phyloP scores from a whole-genome alignment of 2,888 invertebrate species.

The Siphlonurus alternatus region DNA sequence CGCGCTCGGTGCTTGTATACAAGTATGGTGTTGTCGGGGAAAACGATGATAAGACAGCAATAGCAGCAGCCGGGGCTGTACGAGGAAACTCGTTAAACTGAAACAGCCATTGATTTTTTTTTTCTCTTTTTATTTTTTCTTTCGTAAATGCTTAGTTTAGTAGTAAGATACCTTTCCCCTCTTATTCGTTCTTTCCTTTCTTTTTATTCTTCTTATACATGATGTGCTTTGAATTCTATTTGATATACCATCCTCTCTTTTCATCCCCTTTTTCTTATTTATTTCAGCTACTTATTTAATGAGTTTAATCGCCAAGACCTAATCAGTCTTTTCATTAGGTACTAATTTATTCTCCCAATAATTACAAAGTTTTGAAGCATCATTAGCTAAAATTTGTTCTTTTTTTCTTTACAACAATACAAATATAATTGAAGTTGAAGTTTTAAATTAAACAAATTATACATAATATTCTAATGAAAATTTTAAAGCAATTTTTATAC shows the following conservation, averaged over 20 bases:
- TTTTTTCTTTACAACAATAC: no score
- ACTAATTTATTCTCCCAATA: not conserved
- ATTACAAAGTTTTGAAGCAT: no score
- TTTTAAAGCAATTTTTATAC: no score
- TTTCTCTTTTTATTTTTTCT: not conserved
- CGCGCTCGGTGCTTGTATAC: no score
- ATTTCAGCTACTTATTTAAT: not conserved
- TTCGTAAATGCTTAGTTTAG: not conserved
- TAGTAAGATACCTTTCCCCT: not conserved
- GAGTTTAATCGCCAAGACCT: not conserved
- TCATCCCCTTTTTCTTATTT: not conserved
- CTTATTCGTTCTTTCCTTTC: not conserved
- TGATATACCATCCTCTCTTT: not conserved
- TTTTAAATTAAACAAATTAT: no score
- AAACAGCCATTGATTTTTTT: not conserved
- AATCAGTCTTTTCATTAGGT: not conserved
- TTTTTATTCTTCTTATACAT: not conserved
- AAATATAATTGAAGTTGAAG: no score
- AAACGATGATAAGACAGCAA: not conserved
- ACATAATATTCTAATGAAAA: no score
- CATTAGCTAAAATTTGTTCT: no score
- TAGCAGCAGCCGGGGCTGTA: not conserved
- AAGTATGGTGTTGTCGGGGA: no score
- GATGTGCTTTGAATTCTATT: not conserved
- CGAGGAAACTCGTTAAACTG: not conserved